Base-by-base conservation (phyloP, 1,140 invertebrate species). In the Tachypleus tridentatus region DNA sequence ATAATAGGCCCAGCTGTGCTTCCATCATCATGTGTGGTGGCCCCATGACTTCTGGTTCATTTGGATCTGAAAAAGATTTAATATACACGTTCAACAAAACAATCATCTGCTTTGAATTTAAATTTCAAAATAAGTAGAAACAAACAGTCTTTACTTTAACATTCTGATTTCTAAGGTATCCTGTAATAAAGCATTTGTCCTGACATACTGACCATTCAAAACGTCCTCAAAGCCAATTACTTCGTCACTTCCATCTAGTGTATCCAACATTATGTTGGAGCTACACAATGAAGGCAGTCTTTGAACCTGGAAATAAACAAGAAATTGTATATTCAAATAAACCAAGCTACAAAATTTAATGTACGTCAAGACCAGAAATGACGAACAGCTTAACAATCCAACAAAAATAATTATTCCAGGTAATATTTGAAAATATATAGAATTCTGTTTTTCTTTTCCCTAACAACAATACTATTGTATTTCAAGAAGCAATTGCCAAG, bases 211-310 rank as follows among this genome's bases (percentile, higher is more conserved):
- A 78, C 83, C 82, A 73, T 87, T 88, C 52, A 91, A 81, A 66
- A 91, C 82, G 74, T 95, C 91, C 78, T 87, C 85, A 73, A 91
- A 90, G 67, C 84, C 84, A 71, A 94, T 85, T 65, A 84, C 82
- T 67, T 91, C 83, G 77, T 91, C 86, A 65, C 82, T 80, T 6
- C 79, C 78, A 85, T 74, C 73, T 48, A 79, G 65, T 7, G 72
- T 74, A 61, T 79, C 76, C 8, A 74, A 56, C 72, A 77, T 74
- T 4, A 78, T 29, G 67, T 77, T 72, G n/a, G 77, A 78, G 54
- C 74, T 74, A 51, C 69, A 69, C 47, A 79, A 63, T 57, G 76
- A 73, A 10, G 77, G 77, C 11, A 78, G 67, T 49, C 76, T 58
- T 64, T 71, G 62, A n/a, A 76, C 67, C 76, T 77, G 66, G 5